Base-by-base conservation (phyloP, 2,888 invertebrate species). In the Folsomia manolachei region DNA sequence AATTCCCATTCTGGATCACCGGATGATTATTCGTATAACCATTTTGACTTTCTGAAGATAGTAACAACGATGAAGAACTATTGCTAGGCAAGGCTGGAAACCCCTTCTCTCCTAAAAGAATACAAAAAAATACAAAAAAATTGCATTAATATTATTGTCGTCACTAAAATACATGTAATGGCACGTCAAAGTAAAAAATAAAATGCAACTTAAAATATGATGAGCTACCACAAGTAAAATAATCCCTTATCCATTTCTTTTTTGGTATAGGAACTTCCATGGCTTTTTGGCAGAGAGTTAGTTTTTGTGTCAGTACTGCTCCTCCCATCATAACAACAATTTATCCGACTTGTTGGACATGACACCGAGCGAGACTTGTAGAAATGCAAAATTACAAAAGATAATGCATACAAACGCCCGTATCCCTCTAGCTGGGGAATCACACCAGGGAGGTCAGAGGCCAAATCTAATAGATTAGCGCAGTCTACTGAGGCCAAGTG, bases 181-280 rank as follows among this genome's bases (percentile, higher is more conserved):
- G 51, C 18, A 11, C 9, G 51, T 9, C 51, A 51, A 51, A 18
- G 51, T 51, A 11, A 11, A n/a, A n/a, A n/a, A n/a, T n/a, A n/a
- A n/a, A 11, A 11, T 9, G 51, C 9, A 18, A 11, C 51, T 51
- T 11, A 56, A 19, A 14, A n/a, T n/a, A 56, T 23, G 52, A 24
- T 9, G 24, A 14, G 64, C 23, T 52, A 73, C 74, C 79, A 66
- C 78, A 72, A 39, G 88, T 81, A 68, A 89, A 84, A 83, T 89
- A 90, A 82, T 89, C 89, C 81, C 87, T 88, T 78, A 90, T 89
- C 90, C 90, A 90, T 83, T 90, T 90, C 86, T 90, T 90, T 85
- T 90, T 90, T 61, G 90, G 90, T 70, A 90, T 84, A 62, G 85
- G 88, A 52, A 89, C 87, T 39, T 39, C 76, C 82, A 75, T 39